These are phyloP conservation scores for Allolobophora icterica DNA, from an alignment of 2,888 invertebrate genomes.

Conservation along the genomic window DNA sequence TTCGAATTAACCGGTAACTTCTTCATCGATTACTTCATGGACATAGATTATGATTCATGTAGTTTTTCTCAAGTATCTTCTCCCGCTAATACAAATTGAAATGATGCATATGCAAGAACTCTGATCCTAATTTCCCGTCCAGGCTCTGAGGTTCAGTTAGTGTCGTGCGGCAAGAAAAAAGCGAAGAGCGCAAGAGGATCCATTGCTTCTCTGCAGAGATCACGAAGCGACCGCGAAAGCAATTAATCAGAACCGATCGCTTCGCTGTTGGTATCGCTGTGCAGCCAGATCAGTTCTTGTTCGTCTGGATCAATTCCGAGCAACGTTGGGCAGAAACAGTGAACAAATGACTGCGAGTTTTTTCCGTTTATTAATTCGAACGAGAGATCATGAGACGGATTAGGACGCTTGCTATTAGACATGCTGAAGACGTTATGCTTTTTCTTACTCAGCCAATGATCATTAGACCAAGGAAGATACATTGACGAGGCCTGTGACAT, in stretches of 20 bases:
- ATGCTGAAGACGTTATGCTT: neutral
- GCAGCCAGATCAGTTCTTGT: neutral
- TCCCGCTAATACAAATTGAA: neutral
- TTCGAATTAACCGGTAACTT: neutral
- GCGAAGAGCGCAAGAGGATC: neutral
- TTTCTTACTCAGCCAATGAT: neutral
- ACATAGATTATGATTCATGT: neutral
- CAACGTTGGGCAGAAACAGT: neutral
- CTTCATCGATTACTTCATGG: neutral
- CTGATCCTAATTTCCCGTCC: neutral
- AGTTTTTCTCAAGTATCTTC: neutral
- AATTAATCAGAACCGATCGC: neutral
- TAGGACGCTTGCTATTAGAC: neutral
- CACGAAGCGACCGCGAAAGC: neutral
- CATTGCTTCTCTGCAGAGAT: neutral
- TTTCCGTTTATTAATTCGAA: neutral
- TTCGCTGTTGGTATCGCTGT: neutral
- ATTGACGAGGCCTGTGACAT: neutral
- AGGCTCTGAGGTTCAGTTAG: neutral
- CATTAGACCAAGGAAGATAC: neutral
- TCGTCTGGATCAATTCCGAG: neutral
- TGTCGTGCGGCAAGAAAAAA: neutral
- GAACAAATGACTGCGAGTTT: neutral
- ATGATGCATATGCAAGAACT: slow-evolving; percentile 9
- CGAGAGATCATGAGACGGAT: neutral